Evolutionary conservation across 2,113 vertebrate genomes (phyloP).

Genomic region (Oncorhynchus keta): DNA sequence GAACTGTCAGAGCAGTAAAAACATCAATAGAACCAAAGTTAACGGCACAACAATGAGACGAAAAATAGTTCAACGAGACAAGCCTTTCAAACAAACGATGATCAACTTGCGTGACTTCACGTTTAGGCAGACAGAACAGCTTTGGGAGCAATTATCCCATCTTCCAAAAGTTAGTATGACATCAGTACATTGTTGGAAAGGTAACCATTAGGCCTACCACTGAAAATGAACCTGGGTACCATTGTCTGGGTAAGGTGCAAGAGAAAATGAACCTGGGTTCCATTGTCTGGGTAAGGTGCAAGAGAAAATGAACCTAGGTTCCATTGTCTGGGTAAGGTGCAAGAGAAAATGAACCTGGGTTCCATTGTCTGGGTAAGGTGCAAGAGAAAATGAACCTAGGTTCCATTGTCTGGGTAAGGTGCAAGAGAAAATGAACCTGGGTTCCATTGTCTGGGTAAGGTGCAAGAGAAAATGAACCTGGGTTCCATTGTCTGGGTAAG

Average conservation of each 20-base stretch:
- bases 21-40: background rate
- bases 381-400: background rate
- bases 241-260: background rate
- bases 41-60: background rate
- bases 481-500: too few species aligned
- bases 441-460: too few species aligned
- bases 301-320: too few species aligned
- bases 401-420: too few species aligned
- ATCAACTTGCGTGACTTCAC: background rate
- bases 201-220: conserved; percentile 12
- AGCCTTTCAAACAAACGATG: background rate
- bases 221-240: conserved; percentile 30
- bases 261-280: too few species aligned
- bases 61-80: background rate
- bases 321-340: too few species aligned
- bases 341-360: too few species aligned
- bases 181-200: conserved; percentile 33
- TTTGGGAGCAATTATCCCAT: conserved; percentile 29
- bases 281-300: too few species aligned
- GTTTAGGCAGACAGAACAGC: background rate
- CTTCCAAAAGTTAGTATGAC: conserved; percentile 46
- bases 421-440: too few species aligned
- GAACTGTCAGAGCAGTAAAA: background rate
- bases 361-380: too few species aligned
- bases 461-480: too few species aligned